Percentiles rank a stretch among this genome's conserved stretches.
Evolutionary conservation across 2,113 vertebrate species (phyloP).

Genomic region (Poecile atricapillus): DNA sequence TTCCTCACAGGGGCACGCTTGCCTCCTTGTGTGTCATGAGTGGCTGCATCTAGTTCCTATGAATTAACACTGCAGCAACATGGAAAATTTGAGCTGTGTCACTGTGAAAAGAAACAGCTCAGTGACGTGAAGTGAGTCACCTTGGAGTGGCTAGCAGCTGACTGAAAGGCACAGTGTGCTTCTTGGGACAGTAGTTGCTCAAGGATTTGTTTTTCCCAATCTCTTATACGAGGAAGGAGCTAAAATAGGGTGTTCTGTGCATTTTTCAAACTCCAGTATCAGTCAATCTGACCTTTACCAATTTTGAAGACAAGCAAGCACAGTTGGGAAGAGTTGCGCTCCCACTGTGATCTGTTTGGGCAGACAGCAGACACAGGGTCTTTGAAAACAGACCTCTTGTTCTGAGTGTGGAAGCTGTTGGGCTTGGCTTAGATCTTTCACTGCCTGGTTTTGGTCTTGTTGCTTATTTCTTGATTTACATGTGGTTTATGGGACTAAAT

Average conservation of each 20-base stretch:
- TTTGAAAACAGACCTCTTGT: background rate
- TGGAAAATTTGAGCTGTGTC: background rate
- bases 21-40: background rate
- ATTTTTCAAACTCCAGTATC: background rate
- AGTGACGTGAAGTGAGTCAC: background rate
- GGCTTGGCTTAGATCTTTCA: background rate
- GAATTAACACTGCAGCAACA: background rate
- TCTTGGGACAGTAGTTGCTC: background rate
- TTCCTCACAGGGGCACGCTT: background rate
- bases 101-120: background rate
- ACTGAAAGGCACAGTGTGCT: background rate
- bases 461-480: background rate
- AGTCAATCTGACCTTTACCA: background rate
- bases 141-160: background rate
- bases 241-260: background rate
- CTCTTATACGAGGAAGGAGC: background rate
- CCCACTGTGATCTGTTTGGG: background rate
- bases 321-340: background rate
- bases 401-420: background rate
- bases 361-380: background rate
- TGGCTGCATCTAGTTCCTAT: background rate
- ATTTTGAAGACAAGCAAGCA: background rate
- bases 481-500: background rate
- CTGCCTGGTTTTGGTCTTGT: background rate
- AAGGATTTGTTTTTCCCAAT: background rate